Conservation (phyloP, 1,140 invertebrate species). For the Drosophila pandora region DNA sequence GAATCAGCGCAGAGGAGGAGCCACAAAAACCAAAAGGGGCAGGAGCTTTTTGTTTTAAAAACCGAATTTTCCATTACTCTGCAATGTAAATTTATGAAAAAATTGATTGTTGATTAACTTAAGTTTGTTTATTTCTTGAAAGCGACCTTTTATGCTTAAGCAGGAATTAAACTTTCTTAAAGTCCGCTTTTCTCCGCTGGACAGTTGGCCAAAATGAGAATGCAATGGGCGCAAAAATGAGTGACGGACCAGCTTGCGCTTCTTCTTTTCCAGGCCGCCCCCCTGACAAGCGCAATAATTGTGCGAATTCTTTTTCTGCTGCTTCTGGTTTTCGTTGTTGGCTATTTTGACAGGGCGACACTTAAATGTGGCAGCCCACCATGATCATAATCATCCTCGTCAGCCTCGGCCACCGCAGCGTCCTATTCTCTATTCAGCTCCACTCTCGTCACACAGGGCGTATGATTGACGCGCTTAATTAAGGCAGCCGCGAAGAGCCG, state of each 20-base stretch:
- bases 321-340: slow-evolving; percentile 20
- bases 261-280: neutral
- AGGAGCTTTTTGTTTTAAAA: neutral
- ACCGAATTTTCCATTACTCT: neutral
- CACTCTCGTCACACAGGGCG: slow-evolving; percentile 55
- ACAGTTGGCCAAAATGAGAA: slow-evolving; percentile 51
- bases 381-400: slow-evolving; percentile 36
- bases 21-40: neutral
- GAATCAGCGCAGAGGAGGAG: slow-evolving; percentile 61
- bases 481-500: slow-evolving; percentile 22
- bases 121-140: too few relatives aligned
- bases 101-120: neutral
- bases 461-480: slow-evolving; percentile 75
- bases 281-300: slow-evolving; percentile 67
- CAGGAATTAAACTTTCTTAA: neutral
- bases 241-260: slow-evolving; percentile 43
- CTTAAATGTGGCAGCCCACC: slow-evolving; percentile 60
- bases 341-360: slow-evolving; percentile 65
- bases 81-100: neutral
- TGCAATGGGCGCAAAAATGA: slow-evolving; percentile 68
- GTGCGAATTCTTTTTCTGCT: slow-evolving; percentile 60
- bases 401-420: slow-evolving; percentile 5
- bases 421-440: slow-evolving; percentile 37
- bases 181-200: slow-evolving; percentile 3
- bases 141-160: too few relatives aligned